phyloP scores from a whole-genome alignment of 2,888 invertebrate species.

The Drosophila anomelani region DNA sequence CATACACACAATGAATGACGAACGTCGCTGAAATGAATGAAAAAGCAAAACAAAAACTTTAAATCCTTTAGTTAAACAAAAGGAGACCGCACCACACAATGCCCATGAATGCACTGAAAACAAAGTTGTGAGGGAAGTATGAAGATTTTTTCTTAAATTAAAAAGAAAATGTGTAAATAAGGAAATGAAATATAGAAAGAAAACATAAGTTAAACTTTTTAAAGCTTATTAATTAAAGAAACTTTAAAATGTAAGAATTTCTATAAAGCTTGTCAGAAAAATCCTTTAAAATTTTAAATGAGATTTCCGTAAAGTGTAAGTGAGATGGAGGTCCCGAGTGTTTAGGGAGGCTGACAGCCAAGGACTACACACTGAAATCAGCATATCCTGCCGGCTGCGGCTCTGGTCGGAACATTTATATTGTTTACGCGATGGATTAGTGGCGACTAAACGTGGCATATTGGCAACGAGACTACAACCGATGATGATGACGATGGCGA shows the following conservation, averaged over 20 bases:
- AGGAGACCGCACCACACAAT: conserved; percentile 58
- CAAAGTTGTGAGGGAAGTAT: background rate
- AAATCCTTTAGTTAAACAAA: conserved; percentile 74
- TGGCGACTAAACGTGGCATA: conserved; percentile 71
- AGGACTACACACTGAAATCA: conserved; percentile 53
- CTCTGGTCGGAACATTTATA: conserved; percentile 54
- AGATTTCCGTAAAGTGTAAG: background rate
- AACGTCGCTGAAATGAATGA: conserved; percentile 64
- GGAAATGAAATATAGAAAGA: background rate
- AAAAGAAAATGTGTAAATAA: no score
- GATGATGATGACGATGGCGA: conserved; percentile 11
- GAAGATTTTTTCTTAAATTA: background rate
- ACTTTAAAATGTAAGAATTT: background rate
- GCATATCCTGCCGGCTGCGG: conserved; percentile 51
- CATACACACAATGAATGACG: conserved; percentile 59
- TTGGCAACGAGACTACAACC: conserved; percentile 56
- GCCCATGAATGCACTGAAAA: conserved; percentile 28
- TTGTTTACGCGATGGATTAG: conserved; percentile 73
- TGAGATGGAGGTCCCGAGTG: background rate
- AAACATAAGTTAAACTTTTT: background rate
- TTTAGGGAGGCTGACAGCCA: conserved; percentile 20
- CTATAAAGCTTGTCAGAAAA: background rate
- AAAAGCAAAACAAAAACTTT: conserved; percentile 72
- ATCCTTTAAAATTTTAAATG: background rate
- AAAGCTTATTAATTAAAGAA: background rate